These are phyloP conservation scores for Acleris literana DNA, from an alignment of 2,888 invertebrate genomes.

Conservation along the genomic window DNA sequence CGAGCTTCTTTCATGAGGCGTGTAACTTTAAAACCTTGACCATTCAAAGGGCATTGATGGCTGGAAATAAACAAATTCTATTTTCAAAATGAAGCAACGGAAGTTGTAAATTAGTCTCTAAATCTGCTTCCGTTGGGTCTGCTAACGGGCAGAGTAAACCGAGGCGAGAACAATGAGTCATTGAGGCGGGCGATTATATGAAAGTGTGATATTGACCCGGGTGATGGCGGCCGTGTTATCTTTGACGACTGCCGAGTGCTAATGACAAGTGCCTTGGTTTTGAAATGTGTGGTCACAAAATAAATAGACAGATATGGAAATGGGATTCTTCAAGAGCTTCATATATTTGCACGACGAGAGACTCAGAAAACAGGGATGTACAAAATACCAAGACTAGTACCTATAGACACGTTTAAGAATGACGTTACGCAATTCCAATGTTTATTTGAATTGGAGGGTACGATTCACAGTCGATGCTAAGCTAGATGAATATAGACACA, in stretches of 20 bases:
- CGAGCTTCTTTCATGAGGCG: not conserved
- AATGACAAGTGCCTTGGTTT: conserved; percentile 13
- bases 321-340: too few relatives aligned
- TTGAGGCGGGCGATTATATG: conserved; percentile 28
- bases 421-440: too few relatives aligned
- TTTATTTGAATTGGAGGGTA: too few relatives aligned
- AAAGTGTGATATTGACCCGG: conserved; percentile 29
- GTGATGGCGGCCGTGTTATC: conserved; percentile 27
- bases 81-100: conserved; percentile 36
- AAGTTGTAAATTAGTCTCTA: conserved; percentile 38
- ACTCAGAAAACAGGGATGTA: too few relatives aligned
- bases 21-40: conserved; percentile 42
- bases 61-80: conserved; percentile 35
- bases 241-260: conserved; percentile 21
- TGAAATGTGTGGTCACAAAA: conserved; percentile 1
- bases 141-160: conserved; percentile 33
- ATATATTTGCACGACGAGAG: too few relatives aligned
- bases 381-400: too few relatives aligned
- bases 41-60: conserved; percentile 42
- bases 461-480: too few relatives aligned
- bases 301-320: not conserved
- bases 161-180: conserved; percentile 32
- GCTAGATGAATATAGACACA: too few relatives aligned
- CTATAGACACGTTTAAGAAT: too few relatives aligned
- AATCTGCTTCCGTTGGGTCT: conserved; percentile 36